Conservation (phyloP, 1,140 invertebrate genomes). For the Triops longicaudatus region DNA sequence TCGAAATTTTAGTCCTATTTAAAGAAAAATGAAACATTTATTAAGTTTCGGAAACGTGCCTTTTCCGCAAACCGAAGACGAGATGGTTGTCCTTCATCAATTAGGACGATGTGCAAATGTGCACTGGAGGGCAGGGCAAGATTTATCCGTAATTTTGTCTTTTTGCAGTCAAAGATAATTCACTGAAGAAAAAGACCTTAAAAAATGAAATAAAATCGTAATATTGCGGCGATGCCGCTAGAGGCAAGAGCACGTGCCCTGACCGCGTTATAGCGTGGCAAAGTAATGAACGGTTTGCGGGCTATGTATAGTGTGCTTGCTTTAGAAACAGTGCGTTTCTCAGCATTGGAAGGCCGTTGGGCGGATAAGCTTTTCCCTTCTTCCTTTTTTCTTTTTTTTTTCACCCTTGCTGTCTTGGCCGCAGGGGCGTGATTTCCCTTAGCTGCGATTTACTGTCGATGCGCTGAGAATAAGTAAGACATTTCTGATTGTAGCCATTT, state of each 20-base stretch:
- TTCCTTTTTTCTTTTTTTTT: not conserved
- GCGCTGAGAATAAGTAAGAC: constrained; percentile 11
- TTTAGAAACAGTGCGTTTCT: not conserved
- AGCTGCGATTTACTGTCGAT: constrained; percentile 14
- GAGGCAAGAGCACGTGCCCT: not conserved
- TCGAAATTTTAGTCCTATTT: too few species aligned
- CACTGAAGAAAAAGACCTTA: not conserved
- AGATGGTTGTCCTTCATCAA: too few species aligned
- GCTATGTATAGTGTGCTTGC: not conserved
- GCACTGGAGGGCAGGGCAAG: too few species aligned
- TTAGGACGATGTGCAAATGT: too few species aligned
- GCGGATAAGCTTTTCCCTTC: not conserved
- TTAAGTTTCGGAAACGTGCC: too few species aligned
- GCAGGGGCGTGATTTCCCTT: not conserved
- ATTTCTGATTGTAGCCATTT: not conserved
- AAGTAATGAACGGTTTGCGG: not conserved
- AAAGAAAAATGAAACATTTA: too few species aligned
- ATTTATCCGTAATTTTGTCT: too few species aligned
- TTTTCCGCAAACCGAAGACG: too few species aligned
- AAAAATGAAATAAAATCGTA: constrained; percentile 8
- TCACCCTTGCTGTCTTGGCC: too few species aligned
- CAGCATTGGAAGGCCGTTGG: not conserved
- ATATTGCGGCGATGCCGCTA: not conserved
- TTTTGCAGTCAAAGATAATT: too few species aligned
- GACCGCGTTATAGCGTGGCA: not conserved